Conservation (phyloP, 2,113 vertebrate species). For the Calidris pugnax region DNA sequence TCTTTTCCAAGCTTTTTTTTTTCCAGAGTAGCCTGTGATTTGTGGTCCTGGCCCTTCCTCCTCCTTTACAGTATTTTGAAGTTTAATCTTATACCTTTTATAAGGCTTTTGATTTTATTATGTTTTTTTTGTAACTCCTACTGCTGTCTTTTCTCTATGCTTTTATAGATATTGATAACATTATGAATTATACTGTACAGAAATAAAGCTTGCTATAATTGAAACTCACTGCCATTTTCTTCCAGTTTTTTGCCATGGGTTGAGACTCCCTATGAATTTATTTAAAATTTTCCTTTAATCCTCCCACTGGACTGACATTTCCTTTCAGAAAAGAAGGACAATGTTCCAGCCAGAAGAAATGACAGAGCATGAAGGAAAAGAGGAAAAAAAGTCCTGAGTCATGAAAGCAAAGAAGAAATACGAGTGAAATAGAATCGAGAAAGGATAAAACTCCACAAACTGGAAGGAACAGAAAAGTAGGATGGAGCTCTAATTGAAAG, state of each 20-base stretch:
- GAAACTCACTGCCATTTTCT: constrained; percentile 1
- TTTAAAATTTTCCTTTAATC: constrained; percentile 17
- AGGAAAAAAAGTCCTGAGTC: background rate
- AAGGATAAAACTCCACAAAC: background rate
- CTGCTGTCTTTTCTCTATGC: background rate
- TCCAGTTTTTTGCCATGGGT: background rate
- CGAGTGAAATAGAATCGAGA: background rate
- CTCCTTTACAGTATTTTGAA: background rate
- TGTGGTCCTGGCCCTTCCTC: background rate
- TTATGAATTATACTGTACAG: background rate
- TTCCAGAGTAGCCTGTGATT: background rate
- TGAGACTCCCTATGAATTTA: constrained; percentile 3
- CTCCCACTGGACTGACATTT: background rate
- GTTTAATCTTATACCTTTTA: constrained; percentile 10
- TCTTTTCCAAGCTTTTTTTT: background rate
- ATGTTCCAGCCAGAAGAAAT: constrained; percentile 27
- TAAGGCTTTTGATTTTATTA: background rate
- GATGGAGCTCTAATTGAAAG: constrained; percentile 42
- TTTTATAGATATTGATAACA: background rate
- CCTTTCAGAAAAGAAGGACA: constrained; percentile 31
- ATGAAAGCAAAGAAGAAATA: constrained; percentile 27
- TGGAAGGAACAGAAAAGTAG: background rate
- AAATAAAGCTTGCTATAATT: background rate
- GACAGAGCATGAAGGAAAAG: background rate
- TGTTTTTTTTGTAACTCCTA: background rate